phyloP scores from a whole-genome alignment of 2,888 invertebrate species.

The Microplitis manilae region DNA sequence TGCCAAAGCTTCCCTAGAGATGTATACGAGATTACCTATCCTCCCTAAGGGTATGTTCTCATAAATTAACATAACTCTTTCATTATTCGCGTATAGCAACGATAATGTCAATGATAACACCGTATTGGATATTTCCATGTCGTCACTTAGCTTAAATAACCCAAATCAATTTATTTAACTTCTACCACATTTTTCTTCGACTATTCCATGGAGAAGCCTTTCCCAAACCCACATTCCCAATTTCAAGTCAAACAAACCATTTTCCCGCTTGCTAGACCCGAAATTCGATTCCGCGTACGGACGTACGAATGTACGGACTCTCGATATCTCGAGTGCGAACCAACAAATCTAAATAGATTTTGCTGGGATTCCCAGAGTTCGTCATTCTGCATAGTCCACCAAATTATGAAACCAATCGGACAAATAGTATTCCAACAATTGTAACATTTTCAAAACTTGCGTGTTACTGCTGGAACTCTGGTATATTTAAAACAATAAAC shows the following conservation, averaged over 20 bases:
- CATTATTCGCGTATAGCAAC: background rate
- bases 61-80: conserved; percentile 19
- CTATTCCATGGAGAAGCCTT: background rate
- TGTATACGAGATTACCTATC: conserved; percentile 16
- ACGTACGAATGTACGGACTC: background rate
- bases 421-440: background rate
- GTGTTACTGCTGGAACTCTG: no score
- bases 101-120: conserved; percentile 6
- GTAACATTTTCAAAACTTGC: background rate
- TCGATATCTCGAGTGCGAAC: background rate
- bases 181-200: background rate
- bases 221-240: no score
- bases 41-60: conserved; percentile 23
- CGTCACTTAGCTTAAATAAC: background rate
- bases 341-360: background rate
- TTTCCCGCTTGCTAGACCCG: background rate
- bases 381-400: background rate
- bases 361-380: background rate
- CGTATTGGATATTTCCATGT: background rate
- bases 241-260: background rate
- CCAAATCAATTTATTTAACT: background rate
- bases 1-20: conserved; percentile 7
- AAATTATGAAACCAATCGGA: background rate
- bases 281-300: background rate
- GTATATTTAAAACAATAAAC: background rate